Base-by-base conservation (phyloP, 92 coral and sea anemone genomes). In the Epizoanthus illoricatus region DNA sequence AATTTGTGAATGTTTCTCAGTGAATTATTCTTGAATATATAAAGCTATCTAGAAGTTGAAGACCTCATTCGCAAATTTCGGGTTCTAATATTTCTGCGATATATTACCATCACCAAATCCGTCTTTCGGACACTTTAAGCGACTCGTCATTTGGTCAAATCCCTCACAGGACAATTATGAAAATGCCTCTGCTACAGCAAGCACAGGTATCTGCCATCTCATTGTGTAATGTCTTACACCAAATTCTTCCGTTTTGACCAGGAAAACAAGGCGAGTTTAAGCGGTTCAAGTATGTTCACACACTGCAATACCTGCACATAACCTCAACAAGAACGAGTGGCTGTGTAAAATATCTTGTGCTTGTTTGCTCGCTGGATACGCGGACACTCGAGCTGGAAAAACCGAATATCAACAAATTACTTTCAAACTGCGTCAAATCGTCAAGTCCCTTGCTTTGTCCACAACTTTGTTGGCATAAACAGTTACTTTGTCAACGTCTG, bases 91-190 rank as follows among this genome's bases (percentile, higher is more conserved):
- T 45, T 76, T 76, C 49, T 18, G 71, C 64, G 67, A 28, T 42
- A 57, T 18, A 41, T 78, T 61, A 36, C 64, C 71, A 45, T 78
- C 67, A 20, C 71, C 6, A 63, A 78, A 62, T 78, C 61, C 69
- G 70, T 41, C 58, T 39, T 78, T 78, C 21, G 42, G 71, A 63
- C 82, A 78, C 61, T 62, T 76, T 78, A 58, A 78, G 16, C 47
- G 41, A 78, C 65, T 24, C 21, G 71, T 62, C 67, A 62, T 63
- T 70, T 42, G 20, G 12, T 24, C 19, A 71, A 36, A 42, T 63
- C 16, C 71, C 33, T 24, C 20, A 2, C 36, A 15, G 28, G 40
- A 63, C 47, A 63, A 62, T 36, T 19, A 9, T 13, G 41, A 16
- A 6, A 59, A 75, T 39, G 19, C 8, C 55, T 39, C 28, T 19